phyloP scores from a whole-genome alignment of 2,888 invertebrate species.

The Nasonia oneida region DNA sequence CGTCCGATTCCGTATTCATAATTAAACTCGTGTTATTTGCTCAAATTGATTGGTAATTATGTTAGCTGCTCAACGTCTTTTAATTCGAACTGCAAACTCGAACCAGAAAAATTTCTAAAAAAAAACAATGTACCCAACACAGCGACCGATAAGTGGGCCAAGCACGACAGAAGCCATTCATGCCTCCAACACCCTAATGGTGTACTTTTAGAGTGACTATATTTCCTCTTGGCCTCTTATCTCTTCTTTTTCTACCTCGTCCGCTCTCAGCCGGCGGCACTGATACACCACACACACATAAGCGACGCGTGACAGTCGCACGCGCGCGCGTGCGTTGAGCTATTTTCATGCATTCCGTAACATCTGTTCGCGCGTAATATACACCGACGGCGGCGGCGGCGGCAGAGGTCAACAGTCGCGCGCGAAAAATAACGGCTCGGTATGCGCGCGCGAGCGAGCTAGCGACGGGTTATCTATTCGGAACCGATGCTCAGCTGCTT shows the following conservation, averaged over 20 bases:
- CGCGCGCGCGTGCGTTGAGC: not conserved
- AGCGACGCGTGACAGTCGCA: not conserved
- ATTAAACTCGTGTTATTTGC: not conserved
- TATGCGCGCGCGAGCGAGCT: not conserved
- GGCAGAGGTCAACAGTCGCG: conserved; percentile 11
- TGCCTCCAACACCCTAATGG: not conserved
- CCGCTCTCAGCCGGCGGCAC: not conserved
- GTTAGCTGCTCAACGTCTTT: not conserved
- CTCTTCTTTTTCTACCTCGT: conserved; percentile 11
- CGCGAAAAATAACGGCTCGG: conserved; percentile 18
- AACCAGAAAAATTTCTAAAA: too few species aligned
- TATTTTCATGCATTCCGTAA: conserved; percentile 25
- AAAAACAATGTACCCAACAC: not conserved
- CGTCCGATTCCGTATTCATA: not conserved
- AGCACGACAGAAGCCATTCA: not conserved
- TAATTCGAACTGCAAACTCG: too few species aligned
- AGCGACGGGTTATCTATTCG: conserved; percentile 3
- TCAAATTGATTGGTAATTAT: not conserved
- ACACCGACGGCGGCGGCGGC: not conserved
- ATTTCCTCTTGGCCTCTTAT: conserved; percentile 9
- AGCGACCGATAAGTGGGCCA: not conserved
- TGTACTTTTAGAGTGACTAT: conserved; percentile 9
- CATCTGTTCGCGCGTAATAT: conserved; percentile 20
- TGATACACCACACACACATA: not conserved
- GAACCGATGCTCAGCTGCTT: not conserved